These are phyloP conservation scores for Strigamia maritima DNA, from an alignment of 2,888 invertebrate genomes.

Conservation along the genomic window DNA sequence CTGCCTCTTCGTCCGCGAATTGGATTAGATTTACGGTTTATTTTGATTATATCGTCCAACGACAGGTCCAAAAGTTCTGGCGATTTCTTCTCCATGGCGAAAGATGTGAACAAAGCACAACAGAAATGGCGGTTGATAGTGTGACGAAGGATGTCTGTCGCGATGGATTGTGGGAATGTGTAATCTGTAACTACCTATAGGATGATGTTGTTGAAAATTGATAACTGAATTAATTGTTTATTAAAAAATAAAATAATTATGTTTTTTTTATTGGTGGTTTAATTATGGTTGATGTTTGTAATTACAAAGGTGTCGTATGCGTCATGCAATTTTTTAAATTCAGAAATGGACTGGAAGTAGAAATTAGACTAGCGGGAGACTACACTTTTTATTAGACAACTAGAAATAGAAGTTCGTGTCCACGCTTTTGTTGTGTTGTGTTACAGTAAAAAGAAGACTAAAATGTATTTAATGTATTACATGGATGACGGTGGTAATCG, in stretches of 20 bases:
- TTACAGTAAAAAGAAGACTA: not conserved
- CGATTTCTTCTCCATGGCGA: conserved; percentile 60
- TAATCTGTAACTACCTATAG: conserved; percentile 45
- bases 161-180: not conserved
- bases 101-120: not conserved
- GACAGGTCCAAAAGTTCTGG: conserved; percentile 96
- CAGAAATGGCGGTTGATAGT: conserved; percentile 26
- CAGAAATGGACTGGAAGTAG: too few relatives aligned
- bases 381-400: too few relatives aligned
- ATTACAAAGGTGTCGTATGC: not conserved
- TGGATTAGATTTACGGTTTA: conserved; percentile 61
- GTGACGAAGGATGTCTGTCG: not conserved
- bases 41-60: conserved; percentile 91
- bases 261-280: not conserved
- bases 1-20: conserved; percentile 61
- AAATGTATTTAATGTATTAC: conserved; percentile 74
- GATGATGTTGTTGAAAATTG: not conserved
- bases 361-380: too few relatives aligned
- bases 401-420: too few relatives aligned
- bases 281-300: not conserved
- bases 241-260: not conserved
- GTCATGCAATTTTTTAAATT: not conserved
- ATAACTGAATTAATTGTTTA: not conserved
- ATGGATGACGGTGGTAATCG: conserved; percentile 69
- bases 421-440: too few relatives aligned